Evolutionary conservation across 2,888 invertebrate genomes (phyloP).

Genomic region (Andrena camellia): DNA sequence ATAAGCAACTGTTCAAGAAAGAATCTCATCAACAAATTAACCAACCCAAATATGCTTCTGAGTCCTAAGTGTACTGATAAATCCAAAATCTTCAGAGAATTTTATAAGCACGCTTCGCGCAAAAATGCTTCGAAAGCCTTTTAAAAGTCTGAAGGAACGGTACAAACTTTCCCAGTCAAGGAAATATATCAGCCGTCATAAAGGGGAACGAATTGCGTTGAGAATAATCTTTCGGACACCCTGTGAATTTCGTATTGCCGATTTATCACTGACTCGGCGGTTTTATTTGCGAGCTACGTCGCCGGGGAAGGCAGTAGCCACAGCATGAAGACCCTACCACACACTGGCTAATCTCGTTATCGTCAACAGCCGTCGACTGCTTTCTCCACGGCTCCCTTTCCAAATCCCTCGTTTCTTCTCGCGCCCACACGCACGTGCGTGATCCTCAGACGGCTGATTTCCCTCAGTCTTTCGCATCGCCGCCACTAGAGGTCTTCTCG

Average conservation of each 20-base stretch:
- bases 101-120: not conserved
- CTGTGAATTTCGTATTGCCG: slow-evolving; percentile 53
- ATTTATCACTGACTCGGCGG: slow-evolving; percentile 63
- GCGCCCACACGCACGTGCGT: slow-evolving; percentile 44
- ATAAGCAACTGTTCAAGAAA: too few species aligned
- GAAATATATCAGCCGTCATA: slow-evolving; percentile 5
- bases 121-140: not conserved
- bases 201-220: slow-evolving; percentile 20
- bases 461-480: slow-evolving; percentile 42
- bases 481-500: slow-evolving; percentile 50
- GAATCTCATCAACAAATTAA: too few species aligned
- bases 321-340: slow-evolving; percentile 72
- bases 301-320: slow-evolving; percentile 30
- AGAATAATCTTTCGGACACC: slow-evolving; percentile 28
- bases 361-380: slow-evolving; percentile 77
- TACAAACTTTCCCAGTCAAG: not conserved
- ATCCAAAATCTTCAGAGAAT: not conserved
- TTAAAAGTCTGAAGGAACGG: not conserved
- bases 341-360: slow-evolving; percentile 79
- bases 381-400: slow-evolving; percentile 50
- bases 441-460: slow-evolving; percentile 53
- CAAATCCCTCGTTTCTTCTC: slow-evolving; percentile 29
- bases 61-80: too few species aligned
- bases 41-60: too few species aligned
- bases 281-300: slow-evolving; percentile 68